Base-by-base conservation (phyloP, 2,113 vertebrate genomes). In the Heterocephalus glaber region DNA sequence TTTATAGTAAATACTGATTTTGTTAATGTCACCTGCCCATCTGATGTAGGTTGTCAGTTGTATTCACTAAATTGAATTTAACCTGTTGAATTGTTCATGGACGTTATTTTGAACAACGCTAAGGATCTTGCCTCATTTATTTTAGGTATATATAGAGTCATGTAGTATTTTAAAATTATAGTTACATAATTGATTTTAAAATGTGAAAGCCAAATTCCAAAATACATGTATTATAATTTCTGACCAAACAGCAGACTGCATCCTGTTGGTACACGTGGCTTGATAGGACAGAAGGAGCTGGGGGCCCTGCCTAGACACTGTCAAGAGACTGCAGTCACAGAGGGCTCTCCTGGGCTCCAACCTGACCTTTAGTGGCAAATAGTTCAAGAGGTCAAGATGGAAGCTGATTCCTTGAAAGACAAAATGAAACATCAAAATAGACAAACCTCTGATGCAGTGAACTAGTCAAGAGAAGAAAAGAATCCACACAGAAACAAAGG, bases 181-280 rank as follows among this genome's bases (percentile, higher is more conserved):
- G 44, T 81, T 49, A 19, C 76, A 87, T 49, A 82, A 41, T 77
- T 79, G 74, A 70, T 61, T 85, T 93, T 70, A 86, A 74, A 90
- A 60, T 28, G 11, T 81, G 38, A 93, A 93, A 82, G 76, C 11
- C 86, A 56, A 58, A 68, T 54, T 77, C 58, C 22, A 35, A 76
- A 93, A 47, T 61, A 66, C 7, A 35, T 28, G 65, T 82, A 14
- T 89, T 66, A 26, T 12, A 70, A 49, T 91, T 12, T 28, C 35
- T 38, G 28, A 66, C 22, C 20, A 38, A 85, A 38, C 8, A 52
- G 49, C 22, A 35, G 44, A 13, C 5, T 33, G n/a, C 44, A 26
- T 44, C 35, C 44, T 35, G 52, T 28, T 0, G 1, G 11, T 10
- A 9, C 22, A 56, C 44, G 52, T 79, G 52, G 17, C 54, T 20